Base-by-base conservation (phyloP, 2,113 vertebrate genomes). In the Manacus vitellinus region DNA sequence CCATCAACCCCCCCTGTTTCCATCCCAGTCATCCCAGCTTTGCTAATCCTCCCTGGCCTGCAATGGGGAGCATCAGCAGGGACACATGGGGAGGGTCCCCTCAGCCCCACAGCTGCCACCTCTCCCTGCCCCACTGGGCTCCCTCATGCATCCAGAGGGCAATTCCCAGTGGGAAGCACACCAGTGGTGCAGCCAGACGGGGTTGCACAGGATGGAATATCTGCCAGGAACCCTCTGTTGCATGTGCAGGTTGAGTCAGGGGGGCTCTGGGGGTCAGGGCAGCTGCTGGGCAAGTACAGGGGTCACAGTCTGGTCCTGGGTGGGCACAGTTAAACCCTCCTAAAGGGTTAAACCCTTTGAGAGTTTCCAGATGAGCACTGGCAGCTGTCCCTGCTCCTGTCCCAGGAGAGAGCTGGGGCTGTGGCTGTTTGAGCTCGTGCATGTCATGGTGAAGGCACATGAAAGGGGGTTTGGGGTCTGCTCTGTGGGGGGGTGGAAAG, bases 131-230 rank as follows among this genome's bases (percentile, higher is more conserved):
- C 43, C 58, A 13, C n/a, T 3, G 3, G 18, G 58, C n/a, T 61
- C 73, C 43, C 24, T 16, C 1, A 0, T 12, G 10, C 54, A 68
- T 44, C 74, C 74, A 13, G 37, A 56, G 35, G 33, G 55, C 16
- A 31, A 51, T 68, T 13, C 24, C 59, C 35, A n/a, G 61, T 13
- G 46, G 52, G 72, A 78, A 84, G 58, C 72, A 33, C 15, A 17
- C 16, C 51, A 33, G 55, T 1, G 4, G 12, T 59, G 47, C 35
- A 61, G 71, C 15, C 3, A 2, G n/a, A 11, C 0, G 2, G 43
- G 52, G 27, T 21, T 49, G 54, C 58, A 59, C 18, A 63, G 56
- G 76, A 8, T 35, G 47, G 68, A 65, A 28, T 65, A 31, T 10
- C n/a, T 16, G 33, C 55, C 25, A 9, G 66, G 59, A 43, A 49